Evolutionary conservation across 2,888 invertebrate species (phyloP).

Genomic region (Sinhomidia bicolor): DNA sequence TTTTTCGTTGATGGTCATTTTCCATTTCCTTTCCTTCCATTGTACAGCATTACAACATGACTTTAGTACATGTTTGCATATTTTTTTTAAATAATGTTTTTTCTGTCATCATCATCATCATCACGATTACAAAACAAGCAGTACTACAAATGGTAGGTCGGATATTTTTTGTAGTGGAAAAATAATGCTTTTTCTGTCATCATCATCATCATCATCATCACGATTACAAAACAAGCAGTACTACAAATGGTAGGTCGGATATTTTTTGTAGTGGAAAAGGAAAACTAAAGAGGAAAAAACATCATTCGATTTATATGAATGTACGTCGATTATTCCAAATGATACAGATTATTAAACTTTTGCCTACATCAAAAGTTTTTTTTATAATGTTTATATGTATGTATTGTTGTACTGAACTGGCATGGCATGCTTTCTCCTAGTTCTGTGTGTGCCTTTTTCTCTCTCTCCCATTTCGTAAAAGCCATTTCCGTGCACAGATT

Average conservation of each 20-base stretch:
- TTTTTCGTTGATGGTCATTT: too few species aligned
- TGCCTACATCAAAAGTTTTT: not conserved
- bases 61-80: too few species aligned
- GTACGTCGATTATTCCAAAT: not conserved
- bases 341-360: not conserved
- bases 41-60: too few species aligned
- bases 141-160: too few species aligned
- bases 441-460: too few species aligned
- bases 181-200: not conserved
- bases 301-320: not conserved
- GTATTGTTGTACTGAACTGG: too few species aligned
- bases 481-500: slow-evolving; percentile 29
- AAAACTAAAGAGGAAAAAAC: not conserved
- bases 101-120: too few species aligned
- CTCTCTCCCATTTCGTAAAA: not conserved
- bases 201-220: not conserved
- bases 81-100: too few species aligned
- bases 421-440: slow-evolving; percentile 7
- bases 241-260: too few species aligned
- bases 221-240: not conserved
- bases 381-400: not conserved
- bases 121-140: too few species aligned
- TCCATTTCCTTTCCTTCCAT: too few species aligned
- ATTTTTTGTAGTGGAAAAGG: not conserved
- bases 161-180: too few species aligned